Evolutionary conservation across 2,113 vertebrate species (phyloP), one percentile per base, ranked within the genome.

Genomic region (Neotoma lepida): DNA sequence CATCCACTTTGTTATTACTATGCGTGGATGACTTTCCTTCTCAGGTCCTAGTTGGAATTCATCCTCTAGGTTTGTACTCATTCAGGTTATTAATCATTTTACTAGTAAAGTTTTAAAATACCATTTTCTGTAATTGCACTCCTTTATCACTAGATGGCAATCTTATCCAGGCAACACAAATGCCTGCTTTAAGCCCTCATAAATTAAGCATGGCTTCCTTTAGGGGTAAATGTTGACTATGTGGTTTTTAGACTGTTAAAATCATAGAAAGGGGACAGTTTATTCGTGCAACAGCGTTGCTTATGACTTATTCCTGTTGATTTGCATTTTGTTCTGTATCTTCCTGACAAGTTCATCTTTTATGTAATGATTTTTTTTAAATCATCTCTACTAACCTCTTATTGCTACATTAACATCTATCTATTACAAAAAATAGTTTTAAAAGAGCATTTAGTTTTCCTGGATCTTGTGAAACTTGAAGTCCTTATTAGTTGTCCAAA

Each of bases 61-160:
- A 64, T 64, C 24, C 26, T 63, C 64, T 66, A 33, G 28, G 12
- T 30, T 33, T 33, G 13, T 66, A 30, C 28, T 4, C 26, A 4
- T 85, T 49, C 30, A 64, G 17, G 20, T 49, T 28, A 35, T 14
- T 85, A 22, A 46, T 66, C 20, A n/a, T 49, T 68, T 68, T 68
- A 68, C 63, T 51, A 26, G 14, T 46, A 46, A 30, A 6, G 6
- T 46, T 68, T 88, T 51, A 51, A 51, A 51, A 51, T 49, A 2
- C 26, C 12, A 10, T 82, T 20, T 46, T 80, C 35, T 85, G 93
- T 89, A 92, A 24, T 93, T 96, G 78, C 49, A 64, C 26, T 1
- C 0, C 0, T 15, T 41, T 12, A 28, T 2, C 96, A 88, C 89
- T 88, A 97, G 96, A 54, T 96, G 97, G 93, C 93, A 97, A 8